These are phyloP conservation scores for Nesometra sesokonis DNA, from an alignment of 35 echinoderm and acorn worm species.

Conservation along the genomic window DNA sequence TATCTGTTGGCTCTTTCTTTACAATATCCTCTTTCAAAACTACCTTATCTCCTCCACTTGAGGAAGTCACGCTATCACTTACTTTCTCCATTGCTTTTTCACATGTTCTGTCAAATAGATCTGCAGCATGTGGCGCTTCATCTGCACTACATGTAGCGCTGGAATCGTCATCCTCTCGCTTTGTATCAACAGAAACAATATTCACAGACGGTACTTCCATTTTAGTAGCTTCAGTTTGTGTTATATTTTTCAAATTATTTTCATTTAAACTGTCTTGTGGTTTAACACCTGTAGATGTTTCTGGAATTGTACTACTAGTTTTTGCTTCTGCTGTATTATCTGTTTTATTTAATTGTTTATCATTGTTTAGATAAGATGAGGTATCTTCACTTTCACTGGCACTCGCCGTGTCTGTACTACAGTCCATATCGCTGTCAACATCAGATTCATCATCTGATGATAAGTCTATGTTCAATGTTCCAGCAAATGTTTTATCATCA, in stretches of 20 bases:
- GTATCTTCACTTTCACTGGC: constrained; percentile 86
- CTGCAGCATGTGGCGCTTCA: constrained; percentile 28
- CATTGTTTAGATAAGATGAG: background rate
- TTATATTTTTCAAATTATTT: background rate
- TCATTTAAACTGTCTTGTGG: background rate
- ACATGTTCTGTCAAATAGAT: background rate
- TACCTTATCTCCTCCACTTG: background rate
- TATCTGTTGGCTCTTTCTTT: background rate
- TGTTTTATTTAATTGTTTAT: background rate
- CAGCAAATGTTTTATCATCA: background rate
- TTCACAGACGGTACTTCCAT: background rate
- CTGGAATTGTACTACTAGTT: background rate
- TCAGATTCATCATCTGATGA: constrained; percentile 76
- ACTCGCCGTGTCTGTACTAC: constrained; percentile 91
- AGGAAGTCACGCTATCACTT: background rate
- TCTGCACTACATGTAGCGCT: constrained; percentile 93
- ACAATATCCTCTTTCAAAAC: background rate
- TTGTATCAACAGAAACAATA: background rate
- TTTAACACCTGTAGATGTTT: background rate
- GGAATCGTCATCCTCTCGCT: constrained; percentile 74
- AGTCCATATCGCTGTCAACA: constrained; percentile 71
- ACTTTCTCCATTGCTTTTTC: background rate
- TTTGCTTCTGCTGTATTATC: background rate
- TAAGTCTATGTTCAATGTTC: background rate
- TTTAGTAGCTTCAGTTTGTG: background rate